Conservation (phyloP, 2,888 invertebrate genomes). For the Pristionchus japonicus region DNA sequence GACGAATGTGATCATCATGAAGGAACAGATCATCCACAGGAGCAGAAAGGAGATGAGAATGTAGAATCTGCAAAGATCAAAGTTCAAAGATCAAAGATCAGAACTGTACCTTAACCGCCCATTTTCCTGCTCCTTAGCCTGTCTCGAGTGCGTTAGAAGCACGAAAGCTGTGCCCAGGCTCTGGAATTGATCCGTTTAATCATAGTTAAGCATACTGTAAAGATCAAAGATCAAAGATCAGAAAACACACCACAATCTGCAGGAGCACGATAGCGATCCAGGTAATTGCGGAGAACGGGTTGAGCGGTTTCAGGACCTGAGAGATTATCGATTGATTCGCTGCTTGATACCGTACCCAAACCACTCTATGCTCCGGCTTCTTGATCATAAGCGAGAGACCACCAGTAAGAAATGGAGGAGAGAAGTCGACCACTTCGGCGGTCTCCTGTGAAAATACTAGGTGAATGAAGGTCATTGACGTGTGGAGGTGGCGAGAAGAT, state of each 20-base stretch:
- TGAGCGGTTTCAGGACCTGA: neutral
- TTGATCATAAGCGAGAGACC: neutral
- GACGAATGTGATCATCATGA: neutral
- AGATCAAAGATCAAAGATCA: neutral
- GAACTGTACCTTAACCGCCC: neutral
- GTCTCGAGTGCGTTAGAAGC: neutral
- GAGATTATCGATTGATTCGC: too few species aligned
- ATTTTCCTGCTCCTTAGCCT: neutral
- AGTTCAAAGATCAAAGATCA: neutral
- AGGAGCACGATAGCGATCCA: neutral
- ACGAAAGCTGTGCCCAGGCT: neutral
- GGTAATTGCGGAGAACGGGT: neutral
- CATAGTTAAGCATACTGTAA: too few species aligned
- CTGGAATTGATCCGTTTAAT: neutral
- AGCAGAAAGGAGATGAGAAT: neutral
- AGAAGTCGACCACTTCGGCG: neutral
- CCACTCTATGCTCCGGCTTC: neutral
- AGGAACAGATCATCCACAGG: neutral
- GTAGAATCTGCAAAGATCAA: neutral
- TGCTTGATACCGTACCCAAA: neutral
- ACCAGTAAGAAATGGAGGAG: neutral
- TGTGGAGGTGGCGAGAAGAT: too few species aligned
- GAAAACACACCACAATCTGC: too few species aligned
- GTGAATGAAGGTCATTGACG: too few species aligned
- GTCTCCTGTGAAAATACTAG: too few species aligned